Percentiles rank a stretch among this genome's conserved stretches.
phyloP scores from a whole-genome alignment of 2,113 vertebrate genomes.

The Calyptomena viridis region DNA sequence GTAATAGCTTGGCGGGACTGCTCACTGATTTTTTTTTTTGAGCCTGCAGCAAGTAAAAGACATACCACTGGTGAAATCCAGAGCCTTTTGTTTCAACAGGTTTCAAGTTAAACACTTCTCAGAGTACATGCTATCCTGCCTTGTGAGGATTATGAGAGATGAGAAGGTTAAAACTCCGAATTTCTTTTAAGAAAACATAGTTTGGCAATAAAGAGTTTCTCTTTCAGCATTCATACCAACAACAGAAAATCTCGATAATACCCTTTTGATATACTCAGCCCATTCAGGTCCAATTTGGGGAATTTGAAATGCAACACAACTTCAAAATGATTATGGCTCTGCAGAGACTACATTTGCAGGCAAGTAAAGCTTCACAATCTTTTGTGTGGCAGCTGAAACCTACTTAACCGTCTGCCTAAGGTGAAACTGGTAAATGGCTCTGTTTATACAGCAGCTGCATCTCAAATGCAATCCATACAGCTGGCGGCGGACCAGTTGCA shows the following conservation, averaged over 20 bases:
- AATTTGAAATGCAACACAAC: not conserved
- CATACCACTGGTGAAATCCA: not conserved
- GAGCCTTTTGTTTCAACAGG: slow-evolving; percentile 27
- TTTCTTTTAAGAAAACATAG: not conserved
- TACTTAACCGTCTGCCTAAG: slow-evolving; percentile 37
- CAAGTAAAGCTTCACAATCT: slow-evolving; percentile 12
- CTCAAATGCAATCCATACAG: slow-evolving; percentile 41
- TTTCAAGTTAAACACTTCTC: not conserved
- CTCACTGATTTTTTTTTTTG: not conserved
- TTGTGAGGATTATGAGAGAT: slow-evolving; percentile 3
- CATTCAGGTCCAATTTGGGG: not conserved
- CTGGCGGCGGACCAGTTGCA: slow-evolving; percentile 30
- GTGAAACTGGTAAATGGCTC: slow-evolving; percentile 52
- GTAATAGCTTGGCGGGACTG: not conserved
- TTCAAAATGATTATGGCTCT: slow-evolving; percentile 15
- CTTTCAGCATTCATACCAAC: not conserved
- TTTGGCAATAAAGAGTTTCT: not conserved
- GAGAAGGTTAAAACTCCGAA: not conserved
- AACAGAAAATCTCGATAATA: not conserved
- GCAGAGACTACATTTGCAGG: slow-evolving; percentile 9
- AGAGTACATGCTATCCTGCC: not conserved
- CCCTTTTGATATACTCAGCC: not conserved
- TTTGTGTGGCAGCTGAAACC: slow-evolving; percentile 56
- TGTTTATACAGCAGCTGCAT: slow-evolving; percentile 56
- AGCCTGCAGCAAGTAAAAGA: not conserved